Conservation (phyloP, 2,113 vertebrate genomes). For the Rhombomys opimus region DNA sequence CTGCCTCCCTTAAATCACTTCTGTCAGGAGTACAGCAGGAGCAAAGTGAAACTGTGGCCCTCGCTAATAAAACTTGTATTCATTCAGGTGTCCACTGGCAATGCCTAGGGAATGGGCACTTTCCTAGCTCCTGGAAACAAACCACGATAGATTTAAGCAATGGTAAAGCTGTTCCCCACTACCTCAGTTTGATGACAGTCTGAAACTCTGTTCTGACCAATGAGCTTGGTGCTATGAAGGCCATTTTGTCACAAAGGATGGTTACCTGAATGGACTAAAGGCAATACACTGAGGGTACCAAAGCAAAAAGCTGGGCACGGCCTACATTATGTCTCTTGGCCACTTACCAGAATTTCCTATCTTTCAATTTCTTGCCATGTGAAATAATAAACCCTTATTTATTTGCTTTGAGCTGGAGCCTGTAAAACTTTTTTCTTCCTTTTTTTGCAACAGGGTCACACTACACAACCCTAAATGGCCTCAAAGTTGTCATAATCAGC, state of each 20-base stretch:
- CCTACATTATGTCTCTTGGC: neutral
- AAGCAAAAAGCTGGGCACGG: neutral
- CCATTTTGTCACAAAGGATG: neutral
- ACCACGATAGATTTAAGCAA: neutral
- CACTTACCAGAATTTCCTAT: neutral
- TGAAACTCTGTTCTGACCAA: neutral
- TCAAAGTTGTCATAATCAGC: neutral
- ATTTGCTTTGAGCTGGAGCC: neutral
- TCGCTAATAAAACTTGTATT: neutral
- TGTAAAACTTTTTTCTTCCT: neutral
- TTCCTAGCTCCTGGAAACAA: neutral
- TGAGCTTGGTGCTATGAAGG: neutral
- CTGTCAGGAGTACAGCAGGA: neutral
- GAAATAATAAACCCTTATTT: neutral
- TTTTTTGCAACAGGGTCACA: neutral
- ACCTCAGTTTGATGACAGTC: neutral
- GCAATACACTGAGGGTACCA: neutral
- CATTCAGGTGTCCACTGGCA: neutral
- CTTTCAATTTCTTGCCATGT: neutral
- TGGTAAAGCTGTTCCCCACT: neutral
- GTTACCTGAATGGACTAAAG: neutral
- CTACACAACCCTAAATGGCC: neutral
- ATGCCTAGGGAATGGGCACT: neutral
- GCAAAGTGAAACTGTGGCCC: neutral
- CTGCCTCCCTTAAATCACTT: neutral